These are phyloP conservation scores for Dioctria linearis DNA, from an alignment of 2,888 invertebrate species.

Conservation along the genomic window DNA sequence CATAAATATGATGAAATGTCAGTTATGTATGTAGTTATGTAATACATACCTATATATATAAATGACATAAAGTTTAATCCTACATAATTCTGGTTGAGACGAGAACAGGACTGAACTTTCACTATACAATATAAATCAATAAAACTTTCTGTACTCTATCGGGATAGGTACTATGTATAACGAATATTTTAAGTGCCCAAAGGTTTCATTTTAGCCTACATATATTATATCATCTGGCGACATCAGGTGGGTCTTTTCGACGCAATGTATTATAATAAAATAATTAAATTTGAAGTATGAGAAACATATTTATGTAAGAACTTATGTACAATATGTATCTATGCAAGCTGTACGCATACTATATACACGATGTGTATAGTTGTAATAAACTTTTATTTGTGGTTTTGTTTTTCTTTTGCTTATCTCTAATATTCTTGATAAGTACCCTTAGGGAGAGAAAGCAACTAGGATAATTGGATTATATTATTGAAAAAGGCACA, in stretches of 20 bases:
- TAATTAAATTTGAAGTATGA: background rate
- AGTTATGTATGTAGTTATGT: no score
- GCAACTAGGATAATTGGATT: conserved; percentile 7
- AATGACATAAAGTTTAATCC: background rate
- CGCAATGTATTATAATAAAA: conserved; percentile 4
- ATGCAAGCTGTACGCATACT: background rate
- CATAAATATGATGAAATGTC: no score
- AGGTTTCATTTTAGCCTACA: background rate
- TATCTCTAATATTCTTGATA: background rate
- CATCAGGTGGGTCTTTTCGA: conserved; percentile 6
- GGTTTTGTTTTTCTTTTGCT: background rate
- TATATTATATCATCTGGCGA: conserved; percentile 18
- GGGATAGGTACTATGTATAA: background rate
- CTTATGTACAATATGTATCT: background rate
- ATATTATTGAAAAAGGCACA: background rate
- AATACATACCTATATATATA: no score
- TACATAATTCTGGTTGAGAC: background rate
- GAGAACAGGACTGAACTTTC: conserved; percentile 1
- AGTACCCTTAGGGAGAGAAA: conserved; percentile 11
- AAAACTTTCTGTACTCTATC: background rate
- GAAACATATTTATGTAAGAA: background rate
- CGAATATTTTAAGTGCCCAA: background rate
- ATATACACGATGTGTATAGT: no score
- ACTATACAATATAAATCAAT: conserved; percentile 16
- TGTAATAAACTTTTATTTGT: background rate